A percentile compares a stretch with the other conserved stretches of the same genome.
Evolutionary conservation across 2,113 vertebrate genomes (phyloP).

Genomic region (Saguinus midas): DNA sequence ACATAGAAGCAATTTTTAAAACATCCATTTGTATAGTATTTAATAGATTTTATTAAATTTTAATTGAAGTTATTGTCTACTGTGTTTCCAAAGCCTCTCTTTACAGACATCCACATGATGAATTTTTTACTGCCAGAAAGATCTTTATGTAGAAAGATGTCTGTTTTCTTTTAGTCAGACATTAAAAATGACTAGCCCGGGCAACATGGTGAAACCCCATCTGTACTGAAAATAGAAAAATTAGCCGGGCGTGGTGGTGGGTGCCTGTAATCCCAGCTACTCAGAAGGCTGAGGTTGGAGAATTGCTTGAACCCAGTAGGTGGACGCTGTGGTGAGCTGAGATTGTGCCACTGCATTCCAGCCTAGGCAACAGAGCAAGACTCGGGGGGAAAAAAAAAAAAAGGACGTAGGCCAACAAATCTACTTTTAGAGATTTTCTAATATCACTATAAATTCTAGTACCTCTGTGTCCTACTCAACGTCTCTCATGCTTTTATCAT

Average conservation of each 20-base stretch:
- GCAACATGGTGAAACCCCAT: no score
- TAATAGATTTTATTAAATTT: neutral
- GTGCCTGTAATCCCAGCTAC: no score
- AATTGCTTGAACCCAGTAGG: no score
- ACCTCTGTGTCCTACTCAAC: neutral
- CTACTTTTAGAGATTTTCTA: conserved; percentile 68
- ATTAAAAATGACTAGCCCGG: neutral
- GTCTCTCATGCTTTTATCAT: neutral
- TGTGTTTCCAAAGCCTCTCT: neutral
- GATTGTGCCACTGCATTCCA: no score
- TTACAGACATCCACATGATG: neutral
- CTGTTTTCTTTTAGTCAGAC: conserved; percentile 12
- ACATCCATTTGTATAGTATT: neutral
- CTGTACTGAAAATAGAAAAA: no score
- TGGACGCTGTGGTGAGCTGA: no score
- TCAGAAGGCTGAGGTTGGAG: no score
- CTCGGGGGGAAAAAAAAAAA: no score
- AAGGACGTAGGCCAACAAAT: conserved; percentile 48
- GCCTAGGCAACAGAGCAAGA: no score
- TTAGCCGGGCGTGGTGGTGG: no score
- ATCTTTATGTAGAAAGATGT: neutral
- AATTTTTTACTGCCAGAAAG: conserved; percentile 16
- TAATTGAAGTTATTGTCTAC: conserved; percentile 29
- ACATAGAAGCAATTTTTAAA: neutral
- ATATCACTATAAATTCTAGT: neutral